A percentile compares a stretch with the other conserved stretches of the same genome.
Evolutionary conservation across 2,888 invertebrate species (phyloP).

Genomic region (Eupithecia pulchellata): DNA sequence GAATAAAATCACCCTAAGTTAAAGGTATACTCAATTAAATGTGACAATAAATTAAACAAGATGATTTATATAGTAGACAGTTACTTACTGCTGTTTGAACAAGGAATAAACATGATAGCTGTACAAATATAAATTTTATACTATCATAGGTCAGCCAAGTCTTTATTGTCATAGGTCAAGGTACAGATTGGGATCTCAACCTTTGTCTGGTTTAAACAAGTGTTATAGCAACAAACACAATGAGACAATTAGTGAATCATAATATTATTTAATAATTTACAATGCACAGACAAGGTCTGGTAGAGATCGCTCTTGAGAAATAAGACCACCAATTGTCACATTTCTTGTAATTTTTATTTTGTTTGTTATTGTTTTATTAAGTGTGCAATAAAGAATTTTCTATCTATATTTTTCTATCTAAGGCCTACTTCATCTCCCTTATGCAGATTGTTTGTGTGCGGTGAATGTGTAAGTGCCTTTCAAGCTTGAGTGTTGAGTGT

Average conservation of each 20-base stretch:
- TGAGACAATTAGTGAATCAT: too few relatives aligned
- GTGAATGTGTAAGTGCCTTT: background rate
- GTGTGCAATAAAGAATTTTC: too few relatives aligned
- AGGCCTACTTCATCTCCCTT: background rate
- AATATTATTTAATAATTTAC: too few relatives aligned
- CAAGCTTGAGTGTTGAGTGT: background rate
- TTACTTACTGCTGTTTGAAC: background rate
- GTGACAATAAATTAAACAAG: background rate
- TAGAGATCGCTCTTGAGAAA: too few relatives aligned
- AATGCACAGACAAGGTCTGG: too few relatives aligned
- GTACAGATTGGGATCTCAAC: background rate
- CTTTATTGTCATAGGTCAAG: background rate
- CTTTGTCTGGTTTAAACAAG: background rate
- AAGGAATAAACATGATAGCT: slow-evolving; percentile 15
- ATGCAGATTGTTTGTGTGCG: too few relatives aligned
- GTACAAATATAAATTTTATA: slow-evolving; percentile 8
- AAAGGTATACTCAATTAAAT: background rate
- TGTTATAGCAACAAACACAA: background rate
- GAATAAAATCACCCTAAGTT: background rate
- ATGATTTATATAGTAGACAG: background rate
- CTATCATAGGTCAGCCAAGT: background rate
- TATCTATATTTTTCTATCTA: too few relatives aligned
- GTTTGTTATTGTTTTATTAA: too few relatives aligned
- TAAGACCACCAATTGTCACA: too few relatives aligned
- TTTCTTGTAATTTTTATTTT: too few relatives aligned